Conservation (phyloP, 1,140 invertebrate genomes). For the Chironomus striatipennis region DNA sequence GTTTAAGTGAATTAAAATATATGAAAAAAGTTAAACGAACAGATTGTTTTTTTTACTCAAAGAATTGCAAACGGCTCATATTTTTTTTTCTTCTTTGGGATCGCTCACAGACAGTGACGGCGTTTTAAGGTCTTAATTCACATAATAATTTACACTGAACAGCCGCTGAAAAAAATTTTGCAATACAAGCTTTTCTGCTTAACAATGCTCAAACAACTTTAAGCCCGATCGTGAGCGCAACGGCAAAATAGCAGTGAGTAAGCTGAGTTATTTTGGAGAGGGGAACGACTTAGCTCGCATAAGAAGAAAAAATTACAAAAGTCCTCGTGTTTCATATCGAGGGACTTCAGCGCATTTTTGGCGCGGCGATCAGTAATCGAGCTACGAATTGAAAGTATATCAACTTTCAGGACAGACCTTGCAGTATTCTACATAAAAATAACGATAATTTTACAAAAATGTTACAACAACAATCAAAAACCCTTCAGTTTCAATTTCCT, state of each 20-base stretch:
- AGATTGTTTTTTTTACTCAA: neutral
- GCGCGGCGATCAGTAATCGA: too few species aligned
- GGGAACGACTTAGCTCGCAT: neutral
- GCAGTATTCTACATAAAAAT: too few species aligned
- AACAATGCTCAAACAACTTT: slow-evolving; percentile 2
- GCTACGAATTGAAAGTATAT: too few species aligned
- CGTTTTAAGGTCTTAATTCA: neutral
- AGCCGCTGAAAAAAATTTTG: neutral
- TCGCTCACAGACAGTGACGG: neutral
- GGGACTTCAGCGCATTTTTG: too few species aligned
- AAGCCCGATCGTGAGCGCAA: neutral
- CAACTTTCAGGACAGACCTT: too few species aligned
- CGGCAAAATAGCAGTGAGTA: neutral
- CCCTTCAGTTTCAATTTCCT: too few species aligned
- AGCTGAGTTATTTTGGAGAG: slow-evolving; percentile 6
- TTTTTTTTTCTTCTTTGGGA: neutral
- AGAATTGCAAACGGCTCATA: slow-evolving; percentile 19
- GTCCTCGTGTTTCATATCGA: too few species aligned
- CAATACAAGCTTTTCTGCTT: neutral
- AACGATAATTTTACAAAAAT: too few species aligned
- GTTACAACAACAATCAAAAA: too few species aligned
- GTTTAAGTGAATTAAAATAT: slow-evolving; percentile 20
- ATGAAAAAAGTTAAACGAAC: neutral
- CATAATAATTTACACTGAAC: neutral
- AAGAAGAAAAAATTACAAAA: neutral